Conservation (phyloP, 1,140 invertebrate species). For the Agraylea sexmaculata region DNA sequence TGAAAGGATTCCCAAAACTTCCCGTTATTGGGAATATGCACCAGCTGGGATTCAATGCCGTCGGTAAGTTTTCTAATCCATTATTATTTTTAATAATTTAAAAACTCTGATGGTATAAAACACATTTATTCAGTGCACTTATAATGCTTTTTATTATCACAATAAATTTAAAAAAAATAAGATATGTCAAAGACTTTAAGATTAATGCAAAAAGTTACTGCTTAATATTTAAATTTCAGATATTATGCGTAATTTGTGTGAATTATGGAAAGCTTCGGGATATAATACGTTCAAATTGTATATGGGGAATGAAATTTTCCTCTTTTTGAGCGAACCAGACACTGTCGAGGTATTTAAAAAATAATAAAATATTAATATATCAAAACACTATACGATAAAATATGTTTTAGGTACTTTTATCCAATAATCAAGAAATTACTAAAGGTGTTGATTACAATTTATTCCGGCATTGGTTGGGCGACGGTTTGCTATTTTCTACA, state of each 20-base stretch:
- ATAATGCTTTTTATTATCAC: no score
- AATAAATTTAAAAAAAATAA: no score
- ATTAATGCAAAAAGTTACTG: not conserved
- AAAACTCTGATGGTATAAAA: conserved; percentile 11
- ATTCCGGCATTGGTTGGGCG: conserved; percentile 17
- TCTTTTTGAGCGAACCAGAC: conserved; percentile 5
- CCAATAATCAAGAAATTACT: conserved; percentile 14
- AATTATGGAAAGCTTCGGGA: not conserved
- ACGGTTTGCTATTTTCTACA: conserved; percentile 17
- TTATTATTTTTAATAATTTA: conserved; percentile 3
- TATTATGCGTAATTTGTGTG: not conserved
- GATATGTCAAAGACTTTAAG: no score
- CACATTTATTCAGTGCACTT: no score
- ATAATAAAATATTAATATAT: not conserved
- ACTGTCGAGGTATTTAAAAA: not conserved
- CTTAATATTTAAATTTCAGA: conserved; percentile 3
- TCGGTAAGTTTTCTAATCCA: conserved; percentile 11
- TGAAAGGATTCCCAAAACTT: no score
- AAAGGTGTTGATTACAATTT: conserved; percentile 25
- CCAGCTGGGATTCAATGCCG: conserved; percentile 12
- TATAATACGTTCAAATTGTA: conserved; percentile 19
- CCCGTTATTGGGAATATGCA: conserved; percentile 16
- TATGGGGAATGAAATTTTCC: not conserved
- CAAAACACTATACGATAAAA: not conserved
- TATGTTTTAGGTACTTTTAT: conserved; percentile 10